Conservation (phyloP, 2,113 vertebrate genomes). For the Indicator indicator region DNA sequence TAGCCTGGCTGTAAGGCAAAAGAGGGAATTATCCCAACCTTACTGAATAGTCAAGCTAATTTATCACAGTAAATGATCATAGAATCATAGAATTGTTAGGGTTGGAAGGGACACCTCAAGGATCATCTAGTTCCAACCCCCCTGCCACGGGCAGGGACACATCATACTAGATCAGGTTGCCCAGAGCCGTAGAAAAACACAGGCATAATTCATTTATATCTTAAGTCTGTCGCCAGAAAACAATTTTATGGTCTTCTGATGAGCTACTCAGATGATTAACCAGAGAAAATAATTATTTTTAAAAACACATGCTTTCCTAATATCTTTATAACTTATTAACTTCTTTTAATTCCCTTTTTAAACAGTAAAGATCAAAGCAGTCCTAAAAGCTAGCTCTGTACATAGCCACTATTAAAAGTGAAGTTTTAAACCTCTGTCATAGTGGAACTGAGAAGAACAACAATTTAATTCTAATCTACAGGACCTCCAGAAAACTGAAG, state of each 20-base stretch:
- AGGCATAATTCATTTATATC: neutral
- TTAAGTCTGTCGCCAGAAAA: neutral
- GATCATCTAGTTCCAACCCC: too few species aligned
- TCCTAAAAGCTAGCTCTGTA: neutral
- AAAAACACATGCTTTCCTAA: neutral
- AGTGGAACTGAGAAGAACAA: neutral
- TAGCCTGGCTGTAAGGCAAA: neutral
- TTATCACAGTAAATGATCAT: neutral
- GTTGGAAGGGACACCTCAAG: too few species aligned
- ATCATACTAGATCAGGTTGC: too few species aligned
- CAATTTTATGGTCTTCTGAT: neutral
- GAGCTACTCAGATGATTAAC: neutral
- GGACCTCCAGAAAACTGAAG: neutral
- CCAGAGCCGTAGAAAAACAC: neutral
- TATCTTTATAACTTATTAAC: neutral
- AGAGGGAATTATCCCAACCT: neutral
- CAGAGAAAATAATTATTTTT: neutral
- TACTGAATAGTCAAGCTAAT: neutral
- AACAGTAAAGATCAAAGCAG: neutral
- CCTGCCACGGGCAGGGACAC: too few species aligned
- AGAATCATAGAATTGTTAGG: too few species aligned
- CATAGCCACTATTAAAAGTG: neutral
- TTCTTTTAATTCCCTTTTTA: neutral
- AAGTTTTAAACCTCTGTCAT: neutral
- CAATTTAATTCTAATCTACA: neutral